phyloP scores from a whole-genome alignment of 2,113 vertebrate species.

The Xiphias gladius region DNA sequence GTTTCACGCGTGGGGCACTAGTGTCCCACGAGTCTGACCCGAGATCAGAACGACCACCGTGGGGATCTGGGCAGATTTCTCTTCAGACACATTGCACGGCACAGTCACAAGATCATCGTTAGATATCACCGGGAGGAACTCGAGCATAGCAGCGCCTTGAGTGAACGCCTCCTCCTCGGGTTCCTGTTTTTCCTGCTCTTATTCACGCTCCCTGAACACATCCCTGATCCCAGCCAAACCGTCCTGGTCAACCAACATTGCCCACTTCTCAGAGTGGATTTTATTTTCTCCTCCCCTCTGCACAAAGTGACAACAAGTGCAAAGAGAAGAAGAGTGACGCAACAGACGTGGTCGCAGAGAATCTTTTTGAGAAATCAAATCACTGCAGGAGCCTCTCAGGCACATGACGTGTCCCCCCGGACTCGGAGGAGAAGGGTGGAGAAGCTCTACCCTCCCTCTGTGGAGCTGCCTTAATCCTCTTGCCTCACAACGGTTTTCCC shows the following conservation, averaged over 20 bases:
- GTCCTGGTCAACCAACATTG: conserved; percentile 42
- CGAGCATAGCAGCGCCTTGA: neutral
- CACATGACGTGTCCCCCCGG: conserved; percentile 46
- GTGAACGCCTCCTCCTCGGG: neutral
- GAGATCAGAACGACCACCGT: neutral
- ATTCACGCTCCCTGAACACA: conserved; percentile 34
- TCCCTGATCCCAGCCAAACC: neutral
- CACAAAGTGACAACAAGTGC: conserved; percentile 51
- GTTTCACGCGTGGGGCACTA: neutral
- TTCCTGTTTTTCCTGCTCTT: conserved; percentile 5
- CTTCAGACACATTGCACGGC: conserved; percentile 14
- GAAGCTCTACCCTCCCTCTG: conserved; percentile 1
- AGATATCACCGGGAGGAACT: neutral
- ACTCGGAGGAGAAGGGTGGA: conserved; percentile 31
- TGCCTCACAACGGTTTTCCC: conserved; percentile 3
- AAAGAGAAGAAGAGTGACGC: neutral
- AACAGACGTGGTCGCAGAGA: conserved; percentile 8
- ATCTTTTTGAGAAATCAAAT: neutral
- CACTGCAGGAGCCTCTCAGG: conserved; percentile 18
- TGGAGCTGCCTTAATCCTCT: neutral
- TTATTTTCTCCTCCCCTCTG: neutral
- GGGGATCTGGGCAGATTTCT: neutral
- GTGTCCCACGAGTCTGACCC: neutral
- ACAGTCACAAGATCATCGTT: conserved; percentile 38
- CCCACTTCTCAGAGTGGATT: neutral